Conservation (phyloP, 35 echinoderm and acorn worm species). For the Apostichopus parvimensis region DNA sequence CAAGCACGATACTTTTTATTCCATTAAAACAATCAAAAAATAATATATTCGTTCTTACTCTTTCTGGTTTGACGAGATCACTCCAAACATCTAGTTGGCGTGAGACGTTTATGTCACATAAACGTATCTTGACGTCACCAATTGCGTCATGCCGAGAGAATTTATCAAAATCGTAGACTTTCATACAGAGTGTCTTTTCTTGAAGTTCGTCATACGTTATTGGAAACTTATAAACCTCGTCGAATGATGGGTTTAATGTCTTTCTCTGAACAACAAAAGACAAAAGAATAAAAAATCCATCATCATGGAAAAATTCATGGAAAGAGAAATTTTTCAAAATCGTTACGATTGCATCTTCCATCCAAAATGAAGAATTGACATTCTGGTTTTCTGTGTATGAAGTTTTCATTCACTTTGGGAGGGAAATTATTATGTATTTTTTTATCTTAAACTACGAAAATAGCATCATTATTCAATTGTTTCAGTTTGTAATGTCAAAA, state of each 20-base stretch:
- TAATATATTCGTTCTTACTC: slow-evolving; percentile 41
- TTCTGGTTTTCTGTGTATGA: no score
- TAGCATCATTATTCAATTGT: no score
- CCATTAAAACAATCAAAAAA: no score
- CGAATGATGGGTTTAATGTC: slow-evolving; percentile 82
- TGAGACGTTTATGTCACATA: slow-evolving; percentile 84
- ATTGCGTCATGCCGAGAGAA: slow-evolving; percentile 95
- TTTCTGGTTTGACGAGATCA: slow-evolving; percentile 70
- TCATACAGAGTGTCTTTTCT: slow-evolving; percentile 70
- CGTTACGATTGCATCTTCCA: no score
- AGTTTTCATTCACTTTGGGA: no score
- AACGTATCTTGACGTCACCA: slow-evolving; percentile 75
- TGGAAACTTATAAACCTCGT: slow-evolving; percentile 94
- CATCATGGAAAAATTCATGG: no score
- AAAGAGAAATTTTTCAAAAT: no score
- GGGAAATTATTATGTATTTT: no score
- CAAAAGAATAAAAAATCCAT: neutral
- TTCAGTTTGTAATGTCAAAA: no score
- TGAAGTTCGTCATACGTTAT: slow-evolving; percentile 93
- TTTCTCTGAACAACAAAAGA: slow-evolving; percentile 58
- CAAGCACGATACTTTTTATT: no score
- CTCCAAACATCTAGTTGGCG: slow-evolving; percentile 90
- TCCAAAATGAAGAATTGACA: no score
- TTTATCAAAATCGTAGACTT: slow-evolving; percentile 96
- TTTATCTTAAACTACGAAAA: no score